Percentiles rank a stretch among this genome's conserved stretches.
Conservation (phyloP, 2,888 invertebrate species). For the Chrysolina oricalcia region DNA sequence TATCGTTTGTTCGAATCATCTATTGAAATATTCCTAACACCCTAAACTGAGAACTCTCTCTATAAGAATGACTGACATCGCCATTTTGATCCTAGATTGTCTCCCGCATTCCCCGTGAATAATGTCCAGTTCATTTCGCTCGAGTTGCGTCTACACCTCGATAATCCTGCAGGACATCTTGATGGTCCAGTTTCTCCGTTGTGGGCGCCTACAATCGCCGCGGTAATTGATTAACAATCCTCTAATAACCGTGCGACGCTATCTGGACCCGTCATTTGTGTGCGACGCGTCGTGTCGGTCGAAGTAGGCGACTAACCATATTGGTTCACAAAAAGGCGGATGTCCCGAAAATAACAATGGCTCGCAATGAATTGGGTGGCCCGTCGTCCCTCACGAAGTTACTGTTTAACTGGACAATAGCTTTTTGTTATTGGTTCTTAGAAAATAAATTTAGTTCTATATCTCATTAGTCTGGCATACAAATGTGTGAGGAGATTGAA, state of each 20-base stretch:
- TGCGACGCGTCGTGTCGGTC: conserved; percentile 1
- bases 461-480: not conserved
- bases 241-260: conserved; percentile 64
- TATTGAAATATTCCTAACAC: too few species aligned
- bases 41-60: not conserved
- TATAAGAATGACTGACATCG: not conserved
- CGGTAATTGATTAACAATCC: conserved; percentile 65
- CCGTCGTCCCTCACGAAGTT: not conserved
- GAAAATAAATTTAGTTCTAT: not conserved
- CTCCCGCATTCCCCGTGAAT: not conserved
- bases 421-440: not conserved
- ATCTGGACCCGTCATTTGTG: conserved; percentile 55
- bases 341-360: conserved; percentile 15
- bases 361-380: not conserved
- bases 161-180: conserved; percentile 20
- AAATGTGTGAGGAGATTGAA: too few species aligned
- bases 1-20: too few species aligned
- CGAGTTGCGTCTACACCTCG: conserved; percentile 3
- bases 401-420: not conserved
- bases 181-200: conserved; percentile 35
- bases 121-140: conserved; percentile 10
- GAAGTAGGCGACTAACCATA: not conserved
- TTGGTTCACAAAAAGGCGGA: conserved; percentile 35
- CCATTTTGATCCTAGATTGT: not conserved
- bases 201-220: conserved; percentile 60